Percentiles rank a stretch among this genome's conserved stretches.
Evolutionary conservation across 2,888 invertebrate genomes (phyloP).

Genomic region (Hedya salicella): DNA sequence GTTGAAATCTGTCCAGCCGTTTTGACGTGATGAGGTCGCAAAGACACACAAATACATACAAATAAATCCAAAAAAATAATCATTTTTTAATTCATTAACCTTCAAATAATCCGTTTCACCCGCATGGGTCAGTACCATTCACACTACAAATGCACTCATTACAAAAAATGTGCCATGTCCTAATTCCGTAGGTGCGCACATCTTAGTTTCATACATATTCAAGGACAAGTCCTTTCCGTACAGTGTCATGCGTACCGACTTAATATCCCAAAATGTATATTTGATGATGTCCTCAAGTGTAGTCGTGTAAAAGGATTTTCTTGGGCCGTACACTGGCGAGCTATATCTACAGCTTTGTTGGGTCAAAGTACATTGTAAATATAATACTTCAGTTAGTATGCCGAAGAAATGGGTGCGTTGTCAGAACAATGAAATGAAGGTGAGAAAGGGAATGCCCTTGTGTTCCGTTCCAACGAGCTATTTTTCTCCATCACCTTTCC

Average conservation of each 20-base stretch:
- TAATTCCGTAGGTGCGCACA: conserved; percentile 20
- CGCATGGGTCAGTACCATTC: too few relatives aligned
- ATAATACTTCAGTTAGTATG: conserved; percentile 2
- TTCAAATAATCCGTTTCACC: too few relatives aligned
- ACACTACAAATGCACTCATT: too few relatives aligned
- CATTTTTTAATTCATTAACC: too few relatives aligned
- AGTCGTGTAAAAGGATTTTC: conserved; percentile 61
- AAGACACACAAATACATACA: too few relatives aligned
- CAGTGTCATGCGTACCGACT: conserved; percentile 57
- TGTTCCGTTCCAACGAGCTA: too few relatives aligned
- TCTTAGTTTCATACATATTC: conserved; percentile 65
- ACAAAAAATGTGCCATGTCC: conserved; percentile 27
- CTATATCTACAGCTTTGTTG: conserved; percentile 6
- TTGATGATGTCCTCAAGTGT: conserved; percentile 71
- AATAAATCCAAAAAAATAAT: too few relatives aligned
- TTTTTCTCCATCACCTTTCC: too few relatives aligned
- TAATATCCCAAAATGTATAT: conserved; percentile 78
- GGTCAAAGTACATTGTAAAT: conserved; percentile 8
- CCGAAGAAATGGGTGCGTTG: background rate
- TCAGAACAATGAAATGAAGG: background rate
- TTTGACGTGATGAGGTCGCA: too few relatives aligned
- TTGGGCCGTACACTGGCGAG: conserved; percentile 44
- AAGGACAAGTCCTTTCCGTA: conserved; percentile 58
- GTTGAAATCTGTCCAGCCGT: too few relatives aligned
- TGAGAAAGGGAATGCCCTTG: too few relatives aligned